A percentile compares a stretch with the other conserved stretches of the same genome.
phyloP scores from a whole-genome alignment of 2,797 vertebrate species.

The Pangasius djambal region DNA sequence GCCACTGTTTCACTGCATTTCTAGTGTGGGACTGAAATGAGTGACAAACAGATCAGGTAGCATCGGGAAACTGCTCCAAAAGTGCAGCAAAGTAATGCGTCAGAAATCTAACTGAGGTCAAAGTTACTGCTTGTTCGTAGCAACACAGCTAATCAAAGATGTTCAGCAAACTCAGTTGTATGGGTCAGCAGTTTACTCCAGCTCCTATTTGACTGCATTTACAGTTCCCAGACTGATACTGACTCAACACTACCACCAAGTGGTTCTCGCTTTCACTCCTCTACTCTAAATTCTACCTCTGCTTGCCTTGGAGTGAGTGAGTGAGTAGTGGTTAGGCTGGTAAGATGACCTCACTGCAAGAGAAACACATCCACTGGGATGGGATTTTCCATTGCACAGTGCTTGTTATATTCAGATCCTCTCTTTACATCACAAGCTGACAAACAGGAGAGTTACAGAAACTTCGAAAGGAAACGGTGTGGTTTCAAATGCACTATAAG shows the following conservation, averaged over 20 bases:
- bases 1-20: not conserved
- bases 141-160: not conserved
- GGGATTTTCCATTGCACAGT: conserved; percentile 73
- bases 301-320: not conserved
- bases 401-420: conserved; percentile 46
- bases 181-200: not conserved
- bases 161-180: not conserved
- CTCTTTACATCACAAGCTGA: conserved; percentile 54
- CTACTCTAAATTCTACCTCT: not conserved
- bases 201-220: not conserved
- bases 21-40: not conserved
- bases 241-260: conserved; percentile 81
- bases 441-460: conserved; percentile 55
- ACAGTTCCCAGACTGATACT: conserved; percentile 32
- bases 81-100: not conserved
- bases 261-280: conserved; percentile 51
- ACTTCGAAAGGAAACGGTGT: not conserved
- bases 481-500: not conserved
- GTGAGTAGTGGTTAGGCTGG: conserved; percentile 64
- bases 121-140: not conserved
- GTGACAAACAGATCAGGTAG: not conserved
- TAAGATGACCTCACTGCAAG: conserved; percentile 71
- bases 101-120: not conserved
- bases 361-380: conserved; percentile 60
- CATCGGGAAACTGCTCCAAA: not conserved